Evolutionary conservation across 2,888 invertebrate genomes (phyloP).

Genomic region (Andrena fulva): DNA sequence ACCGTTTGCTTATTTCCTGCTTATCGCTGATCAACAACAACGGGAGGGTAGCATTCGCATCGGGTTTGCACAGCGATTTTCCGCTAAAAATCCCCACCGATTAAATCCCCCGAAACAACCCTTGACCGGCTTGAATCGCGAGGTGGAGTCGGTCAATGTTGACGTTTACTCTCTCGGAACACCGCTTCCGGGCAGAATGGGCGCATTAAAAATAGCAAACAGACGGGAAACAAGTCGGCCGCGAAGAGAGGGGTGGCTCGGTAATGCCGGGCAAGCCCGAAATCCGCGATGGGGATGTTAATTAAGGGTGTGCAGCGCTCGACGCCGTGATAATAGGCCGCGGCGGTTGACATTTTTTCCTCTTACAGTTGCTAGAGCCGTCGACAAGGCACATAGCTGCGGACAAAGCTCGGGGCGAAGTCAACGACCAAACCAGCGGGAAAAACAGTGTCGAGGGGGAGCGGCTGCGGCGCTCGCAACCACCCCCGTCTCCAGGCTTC

Average conservation of each 20-base stretch:
- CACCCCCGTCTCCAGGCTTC: not conserved
- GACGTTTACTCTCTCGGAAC: too few species aligned
- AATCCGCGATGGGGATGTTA: constrained; percentile 31
- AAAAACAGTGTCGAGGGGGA: constrained; percentile 29
- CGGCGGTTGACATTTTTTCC: constrained; percentile 35
- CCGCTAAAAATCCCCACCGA: too few species aligned
- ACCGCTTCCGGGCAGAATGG: not conserved
- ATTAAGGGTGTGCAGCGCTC: constrained; percentile 25
- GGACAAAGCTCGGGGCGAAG: constrained; percentile 21
- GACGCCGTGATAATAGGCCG: constrained; percentile 30
- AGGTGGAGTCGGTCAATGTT: not conserved
- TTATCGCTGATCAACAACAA: too few species aligned
- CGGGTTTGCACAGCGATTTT: too few species aligned
- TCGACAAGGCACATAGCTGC: constrained; percentile 22
- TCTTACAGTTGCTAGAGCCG: constrained; percentile 25
- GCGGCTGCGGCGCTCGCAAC: not conserved
- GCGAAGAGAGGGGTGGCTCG: not conserved
- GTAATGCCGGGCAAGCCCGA: not conserved
- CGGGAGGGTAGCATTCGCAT: too few species aligned
- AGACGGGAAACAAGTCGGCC: constrained; percentile 15
- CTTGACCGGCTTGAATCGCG: not conserved
- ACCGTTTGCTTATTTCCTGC: too few species aligned
- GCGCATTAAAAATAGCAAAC: constrained; percentile 29
- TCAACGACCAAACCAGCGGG: constrained; percentile 19
- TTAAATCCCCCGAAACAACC: too few species aligned